Evolutionary conservation across 1,140 invertebrate genomes (phyloP), one percentile per base, ranked within the genome.

Genomic region (Anagrus nilaparvatae): DNA sequence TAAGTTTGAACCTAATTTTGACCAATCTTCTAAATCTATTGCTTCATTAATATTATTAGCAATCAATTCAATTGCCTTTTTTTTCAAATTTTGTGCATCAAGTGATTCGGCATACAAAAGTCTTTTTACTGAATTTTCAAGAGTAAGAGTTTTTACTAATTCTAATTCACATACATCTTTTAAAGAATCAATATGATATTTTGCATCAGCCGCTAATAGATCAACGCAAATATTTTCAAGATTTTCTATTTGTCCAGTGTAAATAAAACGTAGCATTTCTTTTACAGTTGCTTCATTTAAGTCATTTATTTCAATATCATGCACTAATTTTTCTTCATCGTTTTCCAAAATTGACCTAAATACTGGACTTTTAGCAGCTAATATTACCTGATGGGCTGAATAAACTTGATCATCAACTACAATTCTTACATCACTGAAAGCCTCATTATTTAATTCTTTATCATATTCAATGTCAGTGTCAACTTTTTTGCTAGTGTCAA

Each of bases 321-420:
- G 16, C 21, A 23, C 24, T 17, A 13, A 10, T 23, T 23, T 12
- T 14, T 19, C 19, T 13, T 35, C 33, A 35, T 35, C 24, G 12
- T 14, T 23, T 13, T n/a, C 14, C 2, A 35, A 21, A 19, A 35
- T 35, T 20, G 19, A 14, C 4, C 19, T 12, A 4, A 35, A 23
- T 9, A 35, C 33, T 14, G 33, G 20, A 24, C 33, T 35, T 13
- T 23, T 35, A 14, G 33, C 33, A 35, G 18, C 25, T 18, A 43
- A 35, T 17, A 21, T 17, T 13, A 38, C 12, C 40, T 39, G 31
- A 24, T 33, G 21, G 25, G n/a, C n/a, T n/a, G n/a, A n/a, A n/a
- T n/a, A n/a, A n/a, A n/a, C n/a, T n/a, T n/a, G n/a, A n/a, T n/a
- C n/a, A n/a, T n/a, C n/a, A n/a, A n/a, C n/a, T n/a, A n/a, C n/a